Percentiles rank a stretch among this genome's conserved stretches.
phyloP scores from a whole-genome alignment of 30 jellyfish, hydroid and myxozoan species.

The Hydractinia symbiolongicarpus region DNA sequence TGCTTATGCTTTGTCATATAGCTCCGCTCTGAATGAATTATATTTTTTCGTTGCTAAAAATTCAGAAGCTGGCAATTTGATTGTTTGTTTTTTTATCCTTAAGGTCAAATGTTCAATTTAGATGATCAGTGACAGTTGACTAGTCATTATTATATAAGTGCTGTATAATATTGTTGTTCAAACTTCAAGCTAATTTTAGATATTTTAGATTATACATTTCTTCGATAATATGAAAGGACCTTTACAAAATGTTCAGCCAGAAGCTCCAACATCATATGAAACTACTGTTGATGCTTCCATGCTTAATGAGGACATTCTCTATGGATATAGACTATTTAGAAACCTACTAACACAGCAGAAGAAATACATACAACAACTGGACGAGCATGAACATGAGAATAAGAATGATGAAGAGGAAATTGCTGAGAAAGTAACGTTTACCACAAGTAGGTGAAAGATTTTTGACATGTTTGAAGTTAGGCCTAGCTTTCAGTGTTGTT shows the following conservation, averaged over 20 bases:
- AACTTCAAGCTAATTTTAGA: too few relatives aligned
- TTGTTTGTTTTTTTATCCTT: too few relatives aligned
- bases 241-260: conserved; percentile 4
- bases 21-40: too few relatives aligned
- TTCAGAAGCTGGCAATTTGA: too few relatives aligned
- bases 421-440: background rate
- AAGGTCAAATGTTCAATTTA: too few relatives aligned
- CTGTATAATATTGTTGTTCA: too few relatives aligned
- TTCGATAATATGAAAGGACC: conserved; percentile 7
- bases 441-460: background rate
- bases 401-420: background rate
- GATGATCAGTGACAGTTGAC: too few relatives aligned
- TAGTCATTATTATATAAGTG: too few relatives aligned
- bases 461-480: background rate
- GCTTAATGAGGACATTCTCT: conserved; percentile 45
- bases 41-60: too few relatives aligned
- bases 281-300: conserved; percentile 10
- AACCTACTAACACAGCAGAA: conserved; percentile 56
- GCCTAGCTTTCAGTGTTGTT: background rate
- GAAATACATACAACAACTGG: conserved; percentile 12
- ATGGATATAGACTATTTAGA: conserved; percentile 74
- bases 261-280: background rate
- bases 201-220: too few relatives aligned
- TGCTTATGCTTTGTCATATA: too few relatives aligned
- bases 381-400: background rate